Evolutionary conservation across 2,797 vertebrate species (phyloP).

Genomic region (Bradypodion ventrale): DNA sequence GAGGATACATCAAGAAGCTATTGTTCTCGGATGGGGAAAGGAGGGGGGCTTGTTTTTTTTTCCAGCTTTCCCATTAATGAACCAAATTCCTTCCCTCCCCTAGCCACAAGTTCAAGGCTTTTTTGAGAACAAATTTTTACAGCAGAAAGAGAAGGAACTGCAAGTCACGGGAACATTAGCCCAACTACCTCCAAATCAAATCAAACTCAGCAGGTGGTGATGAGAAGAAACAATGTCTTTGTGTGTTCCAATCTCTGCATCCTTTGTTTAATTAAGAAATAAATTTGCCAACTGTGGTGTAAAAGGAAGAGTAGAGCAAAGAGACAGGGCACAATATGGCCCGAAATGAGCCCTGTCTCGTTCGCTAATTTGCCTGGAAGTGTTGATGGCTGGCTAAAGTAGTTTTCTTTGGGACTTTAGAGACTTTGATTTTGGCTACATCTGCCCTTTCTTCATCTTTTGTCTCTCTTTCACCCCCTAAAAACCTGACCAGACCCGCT

Average conservation of each 20-base stretch:
- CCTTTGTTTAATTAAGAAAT: not conserved
- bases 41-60: not conserved
- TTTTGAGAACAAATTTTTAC: not conserved
- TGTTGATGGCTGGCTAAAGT: not conserved
- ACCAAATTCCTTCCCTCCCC: too few species aligned
- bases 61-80: not conserved
- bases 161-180: not conserved
- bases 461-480: too few species aligned
- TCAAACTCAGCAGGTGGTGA: not conserved
- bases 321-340: not conserved
- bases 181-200: slow-evolving; percentile 2
- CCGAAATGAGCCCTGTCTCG: not conserved
- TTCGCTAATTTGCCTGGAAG: not conserved
- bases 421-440: too few species aligned
- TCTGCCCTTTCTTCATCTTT: too few species aligned
- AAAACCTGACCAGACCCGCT: too few species aligned
- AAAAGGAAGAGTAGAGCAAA: not conserved
- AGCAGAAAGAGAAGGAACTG: not conserved
- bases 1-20: not conserved
- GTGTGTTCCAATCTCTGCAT: not conserved
- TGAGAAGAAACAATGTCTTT: not conserved
- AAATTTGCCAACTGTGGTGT: not conserved
- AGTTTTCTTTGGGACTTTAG: too few species aligned
- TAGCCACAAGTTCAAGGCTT: not conserved
- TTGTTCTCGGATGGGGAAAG: not conserved